These are phyloP conservation scores for Zoanthus sansibaricus DNA, from an alignment of 92 coral and sea anemone genomes.

Conservation along the genomic window DNA sequence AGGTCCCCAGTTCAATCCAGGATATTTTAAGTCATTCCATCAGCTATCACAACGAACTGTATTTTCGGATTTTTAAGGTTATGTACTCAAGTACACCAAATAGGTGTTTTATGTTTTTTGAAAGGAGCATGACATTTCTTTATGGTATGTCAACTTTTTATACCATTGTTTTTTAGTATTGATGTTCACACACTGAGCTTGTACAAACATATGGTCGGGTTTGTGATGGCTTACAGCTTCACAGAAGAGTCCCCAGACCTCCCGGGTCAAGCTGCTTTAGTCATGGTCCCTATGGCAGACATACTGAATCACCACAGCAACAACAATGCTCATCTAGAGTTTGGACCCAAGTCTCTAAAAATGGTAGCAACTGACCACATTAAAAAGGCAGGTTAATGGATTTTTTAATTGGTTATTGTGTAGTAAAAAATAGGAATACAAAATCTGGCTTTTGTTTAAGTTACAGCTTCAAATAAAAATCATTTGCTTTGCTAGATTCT, in stretches of 20 bases:
- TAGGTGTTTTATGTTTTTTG: too few species aligned
- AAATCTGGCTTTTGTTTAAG: too few species aligned
- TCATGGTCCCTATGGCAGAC: conserved; percentile 99
- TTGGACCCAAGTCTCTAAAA: conserved; percentile 75
- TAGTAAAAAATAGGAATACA: background rate
- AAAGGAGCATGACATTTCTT: too few species aligned
- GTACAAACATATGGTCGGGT: conserved; percentile 96
- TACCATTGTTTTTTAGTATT: conserved; percentile 55
- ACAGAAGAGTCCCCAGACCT: conserved; percentile 72
- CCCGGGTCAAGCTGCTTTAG: conserved; percentile 63
- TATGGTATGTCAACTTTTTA: background rate
- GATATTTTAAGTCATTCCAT: too few species aligned
- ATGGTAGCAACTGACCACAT: conserved; percentile 91
- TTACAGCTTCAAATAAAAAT: too few species aligned
- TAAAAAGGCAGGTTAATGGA: conserved; percentile 61
- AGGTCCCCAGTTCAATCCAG: too few species aligned
- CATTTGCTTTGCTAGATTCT: too few species aligned
- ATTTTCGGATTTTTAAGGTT: too few species aligned
- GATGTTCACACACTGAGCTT: conserved; percentile 71
- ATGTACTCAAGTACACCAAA: too few species aligned
- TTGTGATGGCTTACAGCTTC: conserved; percentile 99
- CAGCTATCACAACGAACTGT: too few species aligned
- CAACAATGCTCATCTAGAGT: conserved; percentile 94
- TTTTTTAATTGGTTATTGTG: background rate
- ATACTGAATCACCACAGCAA: conserved; percentile 93